Base-by-base conservation (phyloP, 2,113 vertebrate species). In the Xiphophorus maculatus region DNA sequence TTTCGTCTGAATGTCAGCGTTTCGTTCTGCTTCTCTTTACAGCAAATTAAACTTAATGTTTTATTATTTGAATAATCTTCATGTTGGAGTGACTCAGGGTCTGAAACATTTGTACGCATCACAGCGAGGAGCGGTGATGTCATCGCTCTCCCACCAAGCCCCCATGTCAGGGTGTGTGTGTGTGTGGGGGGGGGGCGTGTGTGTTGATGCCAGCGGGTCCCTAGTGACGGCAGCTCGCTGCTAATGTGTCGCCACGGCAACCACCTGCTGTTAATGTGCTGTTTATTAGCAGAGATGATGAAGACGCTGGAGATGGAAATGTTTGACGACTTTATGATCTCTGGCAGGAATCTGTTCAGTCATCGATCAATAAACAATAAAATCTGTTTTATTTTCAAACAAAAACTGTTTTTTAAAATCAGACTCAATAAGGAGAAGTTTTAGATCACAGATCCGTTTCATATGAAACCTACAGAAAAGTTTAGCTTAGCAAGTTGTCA, bases 211-310 rank as follows among this genome's bases (percentile, higher is more conserved):
- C 80, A 61, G 63, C 22, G 1, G 72, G 74, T 77, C 78, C 79
- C 33, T 70, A 33, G 77, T 27, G 33, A 81, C 44, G 17, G 63
- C 30, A 29, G 58, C 22, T 68, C 0, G n/a, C 78, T 13, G 62
- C 54, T 86, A 79, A 85, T 83, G 63, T 77, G 87, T 84, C 29
- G 1, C 87, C 73, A 51, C 0, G 9, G 80, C 77, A 74, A 89
- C 85, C 19, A 25, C n/a, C 77, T 33, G 28, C 64, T 12, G 22
- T 42, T 84, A 87, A 84, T 76, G 67, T 68, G 71, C 27, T 48
- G 65, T 76, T 84, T 71, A 87, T 83, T 73, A 87, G 44, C 40
- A 1, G 13, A 83, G 58, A 71, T 4, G 64, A 42, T 0, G 27
- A 76, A 74, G 58, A 71, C 4, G 42, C 27, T 0, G 27, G 71